phyloP scores from a whole-genome alignment of 2,797 vertebrate genomes.

The Cygnus olor region DNA sequence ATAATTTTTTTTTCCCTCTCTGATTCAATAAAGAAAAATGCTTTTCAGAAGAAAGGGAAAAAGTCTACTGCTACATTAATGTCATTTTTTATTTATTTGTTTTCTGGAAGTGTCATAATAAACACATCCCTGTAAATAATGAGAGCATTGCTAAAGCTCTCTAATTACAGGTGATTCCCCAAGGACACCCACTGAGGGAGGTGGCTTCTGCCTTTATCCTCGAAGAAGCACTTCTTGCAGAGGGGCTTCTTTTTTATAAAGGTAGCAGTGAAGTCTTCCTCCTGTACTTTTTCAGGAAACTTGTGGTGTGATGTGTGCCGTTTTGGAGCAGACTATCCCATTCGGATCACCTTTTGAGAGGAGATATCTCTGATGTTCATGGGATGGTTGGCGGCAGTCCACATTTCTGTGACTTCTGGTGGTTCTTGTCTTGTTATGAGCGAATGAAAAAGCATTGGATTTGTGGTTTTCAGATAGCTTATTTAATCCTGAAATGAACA shows the following conservation, averaged over 20 bases:
- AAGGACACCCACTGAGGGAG: neutral
- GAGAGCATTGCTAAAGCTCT: neutral
- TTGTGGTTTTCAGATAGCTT: neutral
- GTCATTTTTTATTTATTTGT: neutral
- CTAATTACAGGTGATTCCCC: conserved; percentile 18
- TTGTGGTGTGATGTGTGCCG: neutral
- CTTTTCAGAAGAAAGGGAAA: conserved; percentile 16
- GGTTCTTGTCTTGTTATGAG: neutral
- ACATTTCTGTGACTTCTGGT: neutral
- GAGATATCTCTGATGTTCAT: neutral
- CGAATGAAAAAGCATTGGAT: neutral
- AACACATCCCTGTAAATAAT: conserved; percentile 2
- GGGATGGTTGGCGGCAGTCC: neutral
- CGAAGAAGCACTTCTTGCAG: neutral
- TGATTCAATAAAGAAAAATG: neutral
- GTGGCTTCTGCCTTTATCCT: conserved; percentile 13
- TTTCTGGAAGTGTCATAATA: conserved; percentile 36
- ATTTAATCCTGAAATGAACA: neutral
- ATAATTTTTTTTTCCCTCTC: neutral
- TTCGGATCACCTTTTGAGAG: neutral
- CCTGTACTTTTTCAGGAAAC: neutral
- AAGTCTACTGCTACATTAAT: neutral
- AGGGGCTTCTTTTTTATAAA: neutral
- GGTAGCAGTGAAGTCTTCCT: neutral
- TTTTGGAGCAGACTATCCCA: neutral